A percentile compares a stretch with the other conserved stretches of the same genome.
Conservation (phyloP, 2,888 invertebrate species). For the Trichogramma dendrolimi region DNA sequence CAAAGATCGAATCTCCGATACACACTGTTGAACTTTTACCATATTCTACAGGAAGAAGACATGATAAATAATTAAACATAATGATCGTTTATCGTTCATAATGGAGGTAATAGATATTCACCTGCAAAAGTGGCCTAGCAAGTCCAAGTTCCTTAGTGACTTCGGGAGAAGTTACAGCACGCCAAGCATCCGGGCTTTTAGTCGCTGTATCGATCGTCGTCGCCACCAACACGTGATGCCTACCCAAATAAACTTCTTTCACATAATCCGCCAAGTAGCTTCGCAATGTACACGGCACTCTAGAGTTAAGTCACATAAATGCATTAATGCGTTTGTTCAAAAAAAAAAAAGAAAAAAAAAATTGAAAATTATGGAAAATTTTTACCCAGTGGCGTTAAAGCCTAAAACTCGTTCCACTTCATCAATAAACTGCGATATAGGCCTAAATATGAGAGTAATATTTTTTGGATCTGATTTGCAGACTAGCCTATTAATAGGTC, state of each 20-base stretch:
- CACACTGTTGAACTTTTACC: conserved; percentile 65
- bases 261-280: conserved; percentile 84
- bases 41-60: conserved; percentile 59
- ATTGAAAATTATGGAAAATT: conserved; percentile 17
- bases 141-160: conserved; percentile 62
- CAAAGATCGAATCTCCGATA: conserved; percentile 64
- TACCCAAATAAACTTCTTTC: conserved; percentile 78
- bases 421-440: conserved; percentile 76
- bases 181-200: conserved; percentile 75
- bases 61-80: neutral
- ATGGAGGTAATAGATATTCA: conserved; percentile 34
- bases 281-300: conserved; percentile 64
- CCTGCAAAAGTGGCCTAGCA: conserved; percentile 64
- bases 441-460: conserved; percentile 75
- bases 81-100: conserved; percentile 2
- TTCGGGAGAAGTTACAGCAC: conserved; percentile 68
- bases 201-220: conserved; percentile 68
- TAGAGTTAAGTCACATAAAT: too few species aligned
- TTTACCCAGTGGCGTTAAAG: conserved; percentile 56
- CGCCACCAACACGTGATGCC: conserved; percentile 64
- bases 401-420: conserved; percentile 73
- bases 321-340: conserved; percentile 53
- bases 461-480: conserved; percentile 72
- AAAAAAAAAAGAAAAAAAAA: conserved; percentile 16
- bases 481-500: conserved; percentile 61